These are phyloP conservation scores for Pollachius pollachius DNA, from an alignment of 2,113 vertebrate genomes.

Conservation along the genomic window DNA sequence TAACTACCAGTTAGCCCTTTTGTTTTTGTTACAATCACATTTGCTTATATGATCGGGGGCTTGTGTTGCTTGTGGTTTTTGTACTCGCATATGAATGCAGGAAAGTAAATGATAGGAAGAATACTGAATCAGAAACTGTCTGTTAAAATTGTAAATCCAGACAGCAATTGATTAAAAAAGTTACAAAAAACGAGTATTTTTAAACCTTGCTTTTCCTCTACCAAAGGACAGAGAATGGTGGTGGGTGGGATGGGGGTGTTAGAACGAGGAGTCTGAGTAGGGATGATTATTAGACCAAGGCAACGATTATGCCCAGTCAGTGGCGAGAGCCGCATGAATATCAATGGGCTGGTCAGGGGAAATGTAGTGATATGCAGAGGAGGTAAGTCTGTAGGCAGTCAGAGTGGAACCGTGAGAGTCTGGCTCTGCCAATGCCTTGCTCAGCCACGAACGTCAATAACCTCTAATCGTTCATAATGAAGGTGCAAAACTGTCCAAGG, in stretches of 20 bases:
- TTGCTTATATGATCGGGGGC: no score
- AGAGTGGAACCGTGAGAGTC: constrained; percentile 16
- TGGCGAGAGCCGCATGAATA: constrained; percentile 27
- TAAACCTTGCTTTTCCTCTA: no score
- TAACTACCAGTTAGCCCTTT: no score
- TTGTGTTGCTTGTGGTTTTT: no score
- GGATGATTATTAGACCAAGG: constrained; percentile 26
- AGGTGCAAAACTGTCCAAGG: constrained; percentile 10
- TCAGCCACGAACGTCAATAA: neutral
- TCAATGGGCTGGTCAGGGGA: constrained; percentile 19
- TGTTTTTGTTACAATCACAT: no score
- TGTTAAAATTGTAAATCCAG: no score
- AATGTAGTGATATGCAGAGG: constrained; percentile 25
- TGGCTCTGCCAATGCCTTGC: constrained; percentile 12
- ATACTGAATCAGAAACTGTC: no score
- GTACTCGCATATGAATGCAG: no score
- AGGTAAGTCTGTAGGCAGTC: constrained; percentile 31
- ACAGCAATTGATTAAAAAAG: no score
- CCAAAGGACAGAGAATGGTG: neutral
- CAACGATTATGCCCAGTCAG: constrained; percentile 16
- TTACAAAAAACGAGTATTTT: no score
- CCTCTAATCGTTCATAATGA: constrained; percentile 26
- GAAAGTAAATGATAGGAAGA: no score
- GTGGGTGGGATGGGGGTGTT: neutral
- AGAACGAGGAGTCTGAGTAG: constrained; percentile 6